Evolutionary conservation across 2,888 invertebrate species (phyloP), one percentile per base, ranked within the genome.

Genomic region (Caprella mutica): DNA sequence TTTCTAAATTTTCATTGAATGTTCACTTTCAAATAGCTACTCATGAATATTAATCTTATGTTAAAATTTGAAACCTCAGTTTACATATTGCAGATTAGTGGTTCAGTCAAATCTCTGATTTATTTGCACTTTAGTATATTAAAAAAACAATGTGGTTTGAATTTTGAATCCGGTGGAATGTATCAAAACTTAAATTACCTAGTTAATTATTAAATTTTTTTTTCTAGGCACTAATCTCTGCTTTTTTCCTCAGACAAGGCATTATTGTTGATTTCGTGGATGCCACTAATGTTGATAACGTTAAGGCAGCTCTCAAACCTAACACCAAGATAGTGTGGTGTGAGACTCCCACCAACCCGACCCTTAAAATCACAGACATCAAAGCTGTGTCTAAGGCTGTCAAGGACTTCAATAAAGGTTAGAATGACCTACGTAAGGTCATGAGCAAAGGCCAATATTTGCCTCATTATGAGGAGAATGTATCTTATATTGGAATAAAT

Each of bases 341-440:
- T 61, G 97, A 97, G 74, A 85, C 88, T 0, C 96, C 96, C 0
- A 92, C 96, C n/a, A 97, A 97, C 76, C 97, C 97, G 0, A 75
- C 86, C 9, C 72, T 96, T 67, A 90, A 90, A 76, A 78, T 97
- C n/a, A 79, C 83, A 9, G 94, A 97, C 71, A 87, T 97, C 54
- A 78, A 79, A 68, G 83, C 79, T 0, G 76, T 89, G 30, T 72
- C 80, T 0, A 79, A 82, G 58, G 74, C 82, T 1, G 78, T 81
- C 54, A 74, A 29, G 30, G 30, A 48, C 17, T 27, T 29, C 30
- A 48, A 29, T n/a, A 48, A 48, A 48, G 48, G 48, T 48, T 24
- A 24, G 48, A n/a, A n/a, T n/a, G n/a, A n/a, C n/a, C n/a, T n/a
- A n/a, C n/a, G n/a, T n/a, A n/a, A n/a, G n/a, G n/a, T n/a, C n/a